Conservation (phyloP, 2,797 vertebrate species). For the Muscicapa striata region DNA sequence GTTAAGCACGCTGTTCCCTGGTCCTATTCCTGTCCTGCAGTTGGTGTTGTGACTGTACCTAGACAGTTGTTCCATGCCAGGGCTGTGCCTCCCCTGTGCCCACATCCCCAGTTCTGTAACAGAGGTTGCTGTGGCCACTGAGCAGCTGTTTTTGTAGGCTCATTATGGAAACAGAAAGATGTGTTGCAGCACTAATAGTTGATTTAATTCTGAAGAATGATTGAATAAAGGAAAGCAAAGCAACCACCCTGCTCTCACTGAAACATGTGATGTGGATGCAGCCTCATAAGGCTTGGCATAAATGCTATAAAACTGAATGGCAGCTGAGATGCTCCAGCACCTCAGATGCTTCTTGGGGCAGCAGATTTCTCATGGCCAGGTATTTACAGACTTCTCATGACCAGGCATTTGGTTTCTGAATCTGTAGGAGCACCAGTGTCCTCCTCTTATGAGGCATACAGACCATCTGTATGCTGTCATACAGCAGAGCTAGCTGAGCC, state of each 20-base stretch:
- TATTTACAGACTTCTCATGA: neutral
- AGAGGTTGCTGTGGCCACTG: neutral
- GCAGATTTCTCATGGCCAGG: neutral
- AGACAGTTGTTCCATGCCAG: neutral
- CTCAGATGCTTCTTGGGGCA: neutral
- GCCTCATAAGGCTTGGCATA: neutral
- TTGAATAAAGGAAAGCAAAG: neutral
- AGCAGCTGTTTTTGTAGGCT: neutral
- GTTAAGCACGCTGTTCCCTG: neutral
- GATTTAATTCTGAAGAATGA: neutral
- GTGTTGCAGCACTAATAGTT: neutral
- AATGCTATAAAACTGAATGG: neutral
- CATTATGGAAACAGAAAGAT: neutral
- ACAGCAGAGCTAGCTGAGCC: neutral
- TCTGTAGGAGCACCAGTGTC: neutral
- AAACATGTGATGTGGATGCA: neutral
- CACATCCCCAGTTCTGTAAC: neutral
- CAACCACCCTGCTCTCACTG: neutral
- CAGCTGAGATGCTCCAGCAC: neutral
- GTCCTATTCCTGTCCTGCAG: conserved; percentile 27
- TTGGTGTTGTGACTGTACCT: neutral
- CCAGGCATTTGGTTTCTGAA: neutral
- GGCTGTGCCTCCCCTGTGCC: neutral
- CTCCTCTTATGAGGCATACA: too few relatives aligned
- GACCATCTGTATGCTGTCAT: too few relatives aligned